These are phyloP conservation scores for Scylla paramamosain DNA, from an alignment of 1,140 invertebrate species.

Conservation along the genomic window DNA sequence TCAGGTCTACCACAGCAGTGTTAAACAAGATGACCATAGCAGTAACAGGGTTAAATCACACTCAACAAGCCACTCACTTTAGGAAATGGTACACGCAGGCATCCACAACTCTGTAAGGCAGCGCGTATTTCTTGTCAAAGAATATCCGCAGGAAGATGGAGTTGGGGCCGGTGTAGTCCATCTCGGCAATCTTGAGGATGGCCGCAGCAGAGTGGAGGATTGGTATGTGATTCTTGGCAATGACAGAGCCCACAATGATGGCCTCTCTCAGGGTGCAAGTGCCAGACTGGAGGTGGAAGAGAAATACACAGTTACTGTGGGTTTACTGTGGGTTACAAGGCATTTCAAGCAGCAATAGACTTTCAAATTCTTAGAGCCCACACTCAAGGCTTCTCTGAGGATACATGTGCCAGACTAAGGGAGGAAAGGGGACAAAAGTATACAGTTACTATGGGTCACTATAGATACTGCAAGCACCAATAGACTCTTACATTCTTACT, in stretches of 20 bases:
- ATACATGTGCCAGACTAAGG: constrained; percentile 84
- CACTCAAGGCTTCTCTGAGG: constrained; percentile 95
- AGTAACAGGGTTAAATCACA: too few relatives aligned
- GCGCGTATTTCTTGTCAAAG: constrained; percentile 98
- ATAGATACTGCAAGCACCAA: too few relatives aligned
- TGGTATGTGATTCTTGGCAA: constrained; percentile 95
- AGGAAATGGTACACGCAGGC: constrained; percentile 97
- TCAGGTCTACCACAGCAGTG: too few relatives aligned
- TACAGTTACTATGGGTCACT: too few relatives aligned
- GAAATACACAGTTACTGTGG: too few relatives aligned
- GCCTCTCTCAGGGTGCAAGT: constrained; percentile 97
- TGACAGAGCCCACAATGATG: constrained; percentile 94
- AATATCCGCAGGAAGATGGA: constrained; percentile 97
- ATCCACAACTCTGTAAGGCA: constrained; percentile 97
- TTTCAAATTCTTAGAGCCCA: constrained; percentile 85
- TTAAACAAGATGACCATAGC: too few relatives aligned
- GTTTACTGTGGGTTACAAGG: too few relatives aligned
- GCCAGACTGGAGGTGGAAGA: constrained; percentile 85
- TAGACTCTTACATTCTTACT: too few relatives aligned
- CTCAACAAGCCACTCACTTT: constrained; percentile 82
- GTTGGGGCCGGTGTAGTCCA: constrained; percentile 98
- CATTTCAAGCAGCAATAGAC: too few relatives aligned
- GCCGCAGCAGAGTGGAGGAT: constrained; percentile 98
- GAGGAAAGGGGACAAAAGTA: too few relatives aligned
- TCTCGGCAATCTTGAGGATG: constrained; percentile 96